Conservation (phyloP, 2,888 invertebrate genomes). For the Euzetes globulus region DNA sequence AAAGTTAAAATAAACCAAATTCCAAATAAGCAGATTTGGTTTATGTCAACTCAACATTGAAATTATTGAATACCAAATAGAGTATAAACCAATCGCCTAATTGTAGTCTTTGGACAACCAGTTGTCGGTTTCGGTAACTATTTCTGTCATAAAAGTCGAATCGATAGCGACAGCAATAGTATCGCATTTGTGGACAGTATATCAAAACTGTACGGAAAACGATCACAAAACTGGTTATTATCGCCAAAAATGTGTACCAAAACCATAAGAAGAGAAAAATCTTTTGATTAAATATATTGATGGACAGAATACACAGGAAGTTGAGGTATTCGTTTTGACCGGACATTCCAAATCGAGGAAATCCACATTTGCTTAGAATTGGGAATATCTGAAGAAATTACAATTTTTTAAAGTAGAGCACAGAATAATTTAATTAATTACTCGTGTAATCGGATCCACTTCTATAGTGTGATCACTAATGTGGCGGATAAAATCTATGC, state of each 20-base stretch:
- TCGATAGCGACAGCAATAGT: not conserved
- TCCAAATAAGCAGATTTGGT: too few relatives aligned
- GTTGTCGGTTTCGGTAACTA: not conserved
- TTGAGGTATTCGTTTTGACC: not conserved
- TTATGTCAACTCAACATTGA: too few relatives aligned
- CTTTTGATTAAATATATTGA: conserved; percentile 19
- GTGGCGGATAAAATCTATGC: not conserved
- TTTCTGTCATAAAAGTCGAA: not conserved
- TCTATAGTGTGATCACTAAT: not conserved
- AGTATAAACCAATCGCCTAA: conserved; percentile 17
- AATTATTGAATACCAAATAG: not conserved
- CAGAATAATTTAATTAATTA: too few relatives aligned
- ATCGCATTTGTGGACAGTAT: not conserved
- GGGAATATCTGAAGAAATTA: conserved; percentile 13
- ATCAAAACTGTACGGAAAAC: not conserved
- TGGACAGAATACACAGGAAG: not conserved
- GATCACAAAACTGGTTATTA: not conserved
- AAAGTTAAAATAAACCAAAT: too few relatives aligned
- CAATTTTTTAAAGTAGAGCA: too few relatives aligned
- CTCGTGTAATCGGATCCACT: not conserved
- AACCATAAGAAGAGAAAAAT: conserved; percentile 10
- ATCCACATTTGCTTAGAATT: not conserved
- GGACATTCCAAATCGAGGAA: not conserved
- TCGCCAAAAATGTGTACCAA: conserved; percentile 10
- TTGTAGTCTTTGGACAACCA: not conserved